Evolutionary conservation across 2,113 vertebrate species (phyloP).

Genomic region (Paradisaea rubra): DNA sequence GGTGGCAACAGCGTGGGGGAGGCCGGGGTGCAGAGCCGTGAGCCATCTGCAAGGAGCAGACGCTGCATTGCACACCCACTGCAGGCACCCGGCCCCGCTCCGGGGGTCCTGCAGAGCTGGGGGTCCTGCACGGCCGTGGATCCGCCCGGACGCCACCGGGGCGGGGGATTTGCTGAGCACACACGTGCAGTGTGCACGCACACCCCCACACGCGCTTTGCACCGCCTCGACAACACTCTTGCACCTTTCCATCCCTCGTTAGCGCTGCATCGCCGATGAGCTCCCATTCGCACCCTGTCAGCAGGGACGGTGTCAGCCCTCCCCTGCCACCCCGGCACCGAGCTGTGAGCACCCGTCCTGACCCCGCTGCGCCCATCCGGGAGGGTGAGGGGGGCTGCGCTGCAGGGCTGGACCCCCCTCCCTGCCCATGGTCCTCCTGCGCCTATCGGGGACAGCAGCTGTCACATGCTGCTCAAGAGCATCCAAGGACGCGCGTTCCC

Average conservation of each 20-base stretch:
- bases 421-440: background rate
- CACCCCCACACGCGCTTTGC: background rate
- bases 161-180: accelerated
- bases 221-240: background rate
- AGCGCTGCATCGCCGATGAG: constrained; percentile 15
- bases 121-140: background rate
- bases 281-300: constrained; percentile 8
- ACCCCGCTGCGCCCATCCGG: background rate
- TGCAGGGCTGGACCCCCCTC: background rate
- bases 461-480: constrained; percentile 44
- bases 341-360: background rate
- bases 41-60: background rate
- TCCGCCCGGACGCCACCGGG: background rate
- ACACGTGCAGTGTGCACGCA: background rate
- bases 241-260: constrained; percentile 34
- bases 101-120: accelerated
- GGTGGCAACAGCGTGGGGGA: background rate
- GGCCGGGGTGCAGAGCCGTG: accelerated
- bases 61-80: background rate
- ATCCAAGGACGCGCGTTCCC: constrained; percentile 31
- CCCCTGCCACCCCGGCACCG: background rate
- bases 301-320: background rate
- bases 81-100: background rate
- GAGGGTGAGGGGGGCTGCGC: background rate
- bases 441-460: background rate